Evolutionary conservation across 2,113 vertebrate species (phyloP).

Genomic region (Eudyptes chrysolophus): DNA sequence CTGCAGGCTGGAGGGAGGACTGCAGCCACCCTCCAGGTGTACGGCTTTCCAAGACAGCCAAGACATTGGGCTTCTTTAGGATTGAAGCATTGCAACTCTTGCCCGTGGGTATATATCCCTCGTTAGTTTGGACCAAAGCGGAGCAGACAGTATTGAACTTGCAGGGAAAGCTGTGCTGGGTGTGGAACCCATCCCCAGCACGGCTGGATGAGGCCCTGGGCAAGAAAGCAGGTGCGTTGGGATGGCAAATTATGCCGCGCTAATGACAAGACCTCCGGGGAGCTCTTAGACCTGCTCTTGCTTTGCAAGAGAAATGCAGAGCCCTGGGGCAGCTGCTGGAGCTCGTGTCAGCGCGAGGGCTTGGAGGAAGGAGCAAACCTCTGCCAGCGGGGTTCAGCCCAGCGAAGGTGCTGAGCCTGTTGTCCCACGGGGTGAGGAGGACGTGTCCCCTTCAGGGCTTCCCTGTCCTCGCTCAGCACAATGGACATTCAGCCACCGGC

Average conservation of each 20-base stretch:
- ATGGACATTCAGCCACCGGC: accelerated
- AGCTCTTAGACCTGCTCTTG: not conserved
- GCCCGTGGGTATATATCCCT: not conserved
- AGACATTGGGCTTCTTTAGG: not conserved
- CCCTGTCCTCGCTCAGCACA: not conserved
- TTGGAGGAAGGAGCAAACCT: not conserved
- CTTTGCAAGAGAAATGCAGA: not conserved
- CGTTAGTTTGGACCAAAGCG: accelerated
- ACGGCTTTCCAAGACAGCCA: not conserved
- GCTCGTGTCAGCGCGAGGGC: not conserved
- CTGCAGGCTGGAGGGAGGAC: not conserved
- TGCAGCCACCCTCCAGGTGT: not conserved
- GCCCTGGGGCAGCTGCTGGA: not conserved
- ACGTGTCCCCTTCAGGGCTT: not conserved
- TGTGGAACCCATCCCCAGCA: not conserved
- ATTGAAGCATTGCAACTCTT: not conserved
- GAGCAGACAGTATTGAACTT: not conserved
- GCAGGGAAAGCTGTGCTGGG: not conserved
- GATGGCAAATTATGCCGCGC: not conserved
- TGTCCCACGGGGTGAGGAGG: not conserved
- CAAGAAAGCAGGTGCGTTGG: not conserved
- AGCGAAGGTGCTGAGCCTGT: not conserved
- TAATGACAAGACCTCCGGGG: not conserved
- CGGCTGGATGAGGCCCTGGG: not conserved
- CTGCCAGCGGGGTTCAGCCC: not conserved